These are phyloP conservation scores for Cephus nigrinus DNA, from an alignment of 2,888 invertebrate species.

Conservation along the genomic window DNA sequence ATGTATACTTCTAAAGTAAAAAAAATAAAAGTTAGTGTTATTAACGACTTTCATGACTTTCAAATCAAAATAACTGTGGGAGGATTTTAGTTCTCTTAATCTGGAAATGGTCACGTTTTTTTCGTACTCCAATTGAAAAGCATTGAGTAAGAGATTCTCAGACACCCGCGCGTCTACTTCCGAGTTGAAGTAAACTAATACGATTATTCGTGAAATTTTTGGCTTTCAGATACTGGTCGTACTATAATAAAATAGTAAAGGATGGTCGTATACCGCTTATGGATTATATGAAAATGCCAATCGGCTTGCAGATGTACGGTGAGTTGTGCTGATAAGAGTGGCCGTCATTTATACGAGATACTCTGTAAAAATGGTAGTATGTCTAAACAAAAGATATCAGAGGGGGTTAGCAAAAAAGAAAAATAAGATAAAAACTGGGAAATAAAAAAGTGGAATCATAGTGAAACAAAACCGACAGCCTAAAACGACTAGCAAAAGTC, in stretches of 20 bases:
- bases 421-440: not conserved
- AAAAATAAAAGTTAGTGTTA: too few relatives aligned
- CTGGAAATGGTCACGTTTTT: not conserved
- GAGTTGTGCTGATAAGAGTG: slow-evolving; percentile 35
- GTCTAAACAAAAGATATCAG: not conserved
- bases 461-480: not conserved
- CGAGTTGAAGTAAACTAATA: not conserved
- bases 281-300: slow-evolving; percentile 79
- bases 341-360: not conserved
- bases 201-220: slow-evolving; percentile 21
- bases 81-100: slow-evolving; percentile 1
- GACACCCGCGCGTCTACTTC: not conserved
- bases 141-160: too few relatives aligned
- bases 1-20: too few relatives aligned
- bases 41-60: not conserved
- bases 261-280: slow-evolving; percentile 79
- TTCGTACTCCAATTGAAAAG: not conserved
- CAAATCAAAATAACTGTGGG: not conserved
- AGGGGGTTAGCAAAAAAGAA: not conserved
- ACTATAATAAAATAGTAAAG: slow-evolving; percentile 74
- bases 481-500: not conserved
- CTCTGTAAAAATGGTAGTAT: not conserved
- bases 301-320: slow-evolving; percentile 88
- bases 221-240: slow-evolving; percentile 76
- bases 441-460: not conserved